These are phyloP conservation scores for Sorex araneus DNA, from an alignment of 2,113 vertebrate genomes.

Conservation along the genomic window DNA sequence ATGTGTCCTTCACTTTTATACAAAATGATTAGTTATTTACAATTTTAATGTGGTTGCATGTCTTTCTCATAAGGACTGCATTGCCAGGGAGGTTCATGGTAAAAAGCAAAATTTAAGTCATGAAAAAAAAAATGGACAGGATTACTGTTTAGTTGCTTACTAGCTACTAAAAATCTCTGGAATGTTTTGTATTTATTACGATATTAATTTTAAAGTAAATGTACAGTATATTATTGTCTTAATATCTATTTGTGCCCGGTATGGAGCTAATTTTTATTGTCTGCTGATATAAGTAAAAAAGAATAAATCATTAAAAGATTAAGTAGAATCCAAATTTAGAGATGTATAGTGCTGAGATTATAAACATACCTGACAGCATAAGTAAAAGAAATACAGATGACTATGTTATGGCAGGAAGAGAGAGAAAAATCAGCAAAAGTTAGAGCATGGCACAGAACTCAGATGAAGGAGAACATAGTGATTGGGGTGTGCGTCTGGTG, in stretches of 20 bases:
- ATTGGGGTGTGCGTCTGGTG: too few relatives aligned
- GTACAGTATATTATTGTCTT: neutral
- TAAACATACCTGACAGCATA: neutral
- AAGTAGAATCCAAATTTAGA: neutral
- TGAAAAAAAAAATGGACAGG: neutral
- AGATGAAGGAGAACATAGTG: too few relatives aligned
- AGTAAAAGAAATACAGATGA: neutral
- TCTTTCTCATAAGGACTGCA: neutral
- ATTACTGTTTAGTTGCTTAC: neutral
- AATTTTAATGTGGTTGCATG: neutral
- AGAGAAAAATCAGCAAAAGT: neutral
- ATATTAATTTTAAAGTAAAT: neutral
- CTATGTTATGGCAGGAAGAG: neutral
- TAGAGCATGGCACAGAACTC: too few relatives aligned
- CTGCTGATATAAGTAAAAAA: neutral
- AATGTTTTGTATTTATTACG: neutral
- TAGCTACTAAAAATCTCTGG: neutral
- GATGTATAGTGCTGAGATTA: neutral
- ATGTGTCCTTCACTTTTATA: slow-evolving; percentile 20
- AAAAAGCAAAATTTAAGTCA: neutral
- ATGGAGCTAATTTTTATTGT: neutral
- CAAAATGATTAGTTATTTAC: neutral
- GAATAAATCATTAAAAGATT: slow-evolving; percentile 8
- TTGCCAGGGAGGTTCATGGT: neutral
- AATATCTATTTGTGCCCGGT: neutral